These are phyloP conservation scores for Carassius carassius DNA, from an alignment of 2,113 vertebrate species.

Conservation along the genomic window DNA sequence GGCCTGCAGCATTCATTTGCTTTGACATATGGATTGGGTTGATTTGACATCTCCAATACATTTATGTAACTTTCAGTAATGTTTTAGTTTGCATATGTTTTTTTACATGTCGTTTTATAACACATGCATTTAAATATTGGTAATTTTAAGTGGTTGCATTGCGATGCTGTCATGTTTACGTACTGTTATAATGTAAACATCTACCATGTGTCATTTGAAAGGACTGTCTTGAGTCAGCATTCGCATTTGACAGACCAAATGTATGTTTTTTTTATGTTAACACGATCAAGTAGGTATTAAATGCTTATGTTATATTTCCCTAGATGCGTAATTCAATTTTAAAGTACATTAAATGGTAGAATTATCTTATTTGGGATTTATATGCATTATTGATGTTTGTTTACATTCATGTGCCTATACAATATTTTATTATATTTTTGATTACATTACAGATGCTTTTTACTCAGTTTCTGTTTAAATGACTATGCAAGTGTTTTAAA, in stretches of 20 bases:
- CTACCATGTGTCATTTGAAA: conserved; percentile 9
- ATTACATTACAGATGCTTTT: background rate
- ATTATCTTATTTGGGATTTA: background rate
- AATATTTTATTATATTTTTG: background rate
- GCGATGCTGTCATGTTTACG: background rate
- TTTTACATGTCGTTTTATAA: background rate
- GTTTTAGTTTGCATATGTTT: background rate
- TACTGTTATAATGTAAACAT: conserved; percentile 8
- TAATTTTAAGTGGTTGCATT: background rate
- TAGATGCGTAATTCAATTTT: background rate
- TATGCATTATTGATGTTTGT: background rate
- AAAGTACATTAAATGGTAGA: background rate
- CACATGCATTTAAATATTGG: background rate
- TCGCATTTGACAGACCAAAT: background rate
- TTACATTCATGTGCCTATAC: background rate
- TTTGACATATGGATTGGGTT: conserved; percentile 31
- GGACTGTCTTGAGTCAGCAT: background rate
- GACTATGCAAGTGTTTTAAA: background rate
- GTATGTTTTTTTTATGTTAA: background rate
- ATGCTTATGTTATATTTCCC: background rate
- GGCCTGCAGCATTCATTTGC: conserved; percentile 24
- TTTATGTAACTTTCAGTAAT: background rate
- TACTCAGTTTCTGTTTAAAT: background rate
- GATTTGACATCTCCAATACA: background rate
- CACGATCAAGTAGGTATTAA: background rate